These are phyloP conservation scores for Athalia circularis DNA, from an alignment of 2,888 invertebrate genomes.

Conservation along the genomic window DNA sequence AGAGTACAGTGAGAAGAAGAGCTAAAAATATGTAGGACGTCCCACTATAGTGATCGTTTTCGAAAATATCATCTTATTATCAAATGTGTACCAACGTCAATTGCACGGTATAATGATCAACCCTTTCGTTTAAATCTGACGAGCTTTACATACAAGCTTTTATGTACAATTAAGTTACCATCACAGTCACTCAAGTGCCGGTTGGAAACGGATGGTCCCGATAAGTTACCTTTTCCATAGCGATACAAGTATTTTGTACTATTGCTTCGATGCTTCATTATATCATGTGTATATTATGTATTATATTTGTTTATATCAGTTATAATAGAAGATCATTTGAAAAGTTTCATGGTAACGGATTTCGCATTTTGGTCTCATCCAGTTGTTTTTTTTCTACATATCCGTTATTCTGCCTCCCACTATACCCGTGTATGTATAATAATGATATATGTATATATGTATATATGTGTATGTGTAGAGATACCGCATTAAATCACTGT, in stretches of 20 bases:
- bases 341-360: not conserved
- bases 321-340: not conserved
- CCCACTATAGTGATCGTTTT: not conserved
- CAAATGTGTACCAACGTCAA: not conserved
- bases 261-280: constrained; percentile 31
- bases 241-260: constrained; percentile 38
- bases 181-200: constrained; percentile 11
- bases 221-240: constrained; percentile 7
- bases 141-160: constrained; percentile 2
- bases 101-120: constrained; percentile 8
- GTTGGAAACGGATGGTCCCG: constrained; percentile 2
- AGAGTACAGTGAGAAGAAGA: constrained; percentile 26
- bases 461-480: constrained; percentile 14
- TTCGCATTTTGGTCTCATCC: not conserved
- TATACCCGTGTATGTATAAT: constrained; percentile 1
- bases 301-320: not conserved
- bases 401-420: constrained; percentile 9
- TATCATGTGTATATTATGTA: not conserved
- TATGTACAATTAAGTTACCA: constrained; percentile 23
- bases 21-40: not conserved
- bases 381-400: constrained; percentile 8
- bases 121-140: not conserved
- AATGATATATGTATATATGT: not conserved
- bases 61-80: not conserved
- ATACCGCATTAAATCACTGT: constrained; percentile 22